A percentile compares a stretch with the other conserved stretches of the same genome.
Conservation (phyloP, 2,797 vertebrate genomes). For the Rhabdomys pumilio region DNA sequence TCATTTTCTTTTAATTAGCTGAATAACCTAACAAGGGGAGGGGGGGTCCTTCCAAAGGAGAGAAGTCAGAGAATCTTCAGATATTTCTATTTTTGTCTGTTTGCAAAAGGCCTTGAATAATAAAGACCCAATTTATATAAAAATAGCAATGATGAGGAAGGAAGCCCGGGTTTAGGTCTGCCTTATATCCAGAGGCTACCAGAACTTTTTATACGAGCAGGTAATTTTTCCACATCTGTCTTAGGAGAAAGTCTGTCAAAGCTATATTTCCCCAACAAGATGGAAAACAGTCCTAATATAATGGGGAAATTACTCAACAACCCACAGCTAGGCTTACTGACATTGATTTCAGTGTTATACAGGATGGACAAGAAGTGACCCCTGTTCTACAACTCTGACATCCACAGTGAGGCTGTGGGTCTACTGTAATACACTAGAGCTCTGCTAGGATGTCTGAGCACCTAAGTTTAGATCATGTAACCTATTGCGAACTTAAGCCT, state of each 20-base stretch:
- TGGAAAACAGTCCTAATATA: not conserved
- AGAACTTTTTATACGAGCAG: not conserved
- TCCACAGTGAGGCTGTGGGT: not conserved
- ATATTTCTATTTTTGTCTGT: constrained; percentile 68
- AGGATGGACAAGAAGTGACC: not conserved
- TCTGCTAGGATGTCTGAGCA: not conserved
- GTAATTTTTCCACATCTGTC: not conserved
- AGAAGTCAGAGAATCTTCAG: constrained; percentile 35
- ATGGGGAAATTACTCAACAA: accelerated
- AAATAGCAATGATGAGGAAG: not conserved
- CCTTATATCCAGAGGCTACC: not conserved
- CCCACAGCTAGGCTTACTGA: not conserved
- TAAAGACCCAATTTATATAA: constrained; percentile 37
- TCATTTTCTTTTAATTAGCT: constrained; percentile 72
- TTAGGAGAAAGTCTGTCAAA: not conserved
- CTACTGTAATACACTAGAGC: accelerated
- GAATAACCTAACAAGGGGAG: constrained; percentile 25
- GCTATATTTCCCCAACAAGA: not conserved
- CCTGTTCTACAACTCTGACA: not conserved
- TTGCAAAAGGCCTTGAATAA: constrained; percentile 66
- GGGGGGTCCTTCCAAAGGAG: not conserved
- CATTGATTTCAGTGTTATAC: not conserved
- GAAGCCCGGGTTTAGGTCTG: not conserved
- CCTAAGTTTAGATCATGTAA: not conserved
- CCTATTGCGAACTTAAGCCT: not conserved